Percentiles rank a stretch among this genome's conserved stretches.
Evolutionary conservation across 2,797 vertebrate genomes (phyloP).

Genomic region (Onychomys arenicola): DNA sequence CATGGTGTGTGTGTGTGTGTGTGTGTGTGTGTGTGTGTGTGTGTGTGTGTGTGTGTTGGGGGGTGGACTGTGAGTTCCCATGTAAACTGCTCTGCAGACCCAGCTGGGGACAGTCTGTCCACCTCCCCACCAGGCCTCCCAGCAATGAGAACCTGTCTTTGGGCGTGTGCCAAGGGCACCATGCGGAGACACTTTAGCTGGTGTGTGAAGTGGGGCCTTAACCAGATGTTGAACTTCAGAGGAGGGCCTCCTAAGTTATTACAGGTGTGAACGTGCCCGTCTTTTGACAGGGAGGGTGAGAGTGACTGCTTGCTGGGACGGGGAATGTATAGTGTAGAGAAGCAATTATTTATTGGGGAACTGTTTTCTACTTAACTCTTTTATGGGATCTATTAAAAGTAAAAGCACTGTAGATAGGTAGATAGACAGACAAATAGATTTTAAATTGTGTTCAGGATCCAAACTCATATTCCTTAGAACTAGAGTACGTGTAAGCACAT

Average conservation of each 20-base stretch:
- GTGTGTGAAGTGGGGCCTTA: constrained; percentile 1
- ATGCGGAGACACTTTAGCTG: not conserved
- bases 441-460: constrained; percentile 65
- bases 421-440: not conserved
- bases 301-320: constrained; percentile 66
- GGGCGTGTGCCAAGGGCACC: not conserved
- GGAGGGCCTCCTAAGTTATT: constrained; percentile 84
- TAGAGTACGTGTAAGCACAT: not conserved
- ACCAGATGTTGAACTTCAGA: constrained; percentile 52
- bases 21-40: not conserved
- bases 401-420: constrained; percentile 56
- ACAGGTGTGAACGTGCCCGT: constrained; percentile 73
- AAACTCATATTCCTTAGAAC: constrained; percentile 55
- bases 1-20: not conserved
- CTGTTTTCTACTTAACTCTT: constrained; percentile 34
- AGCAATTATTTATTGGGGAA: constrained; percentile 86
- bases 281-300: constrained; percentile 61
- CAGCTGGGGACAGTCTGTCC: not conserved
- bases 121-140: not conserved
- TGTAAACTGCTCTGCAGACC: accelerated
- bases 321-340: constrained; percentile 79
- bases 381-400: constrained; percentile 42
- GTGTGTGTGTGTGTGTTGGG: not conserved
- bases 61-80: not conserved
- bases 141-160: not conserved